Percentiles rank a stretch among this genome's conserved stretches.
phyloP scores from a whole-genome alignment of 2,888 invertebrate species.

The Oligia fasciuncula region DNA sequence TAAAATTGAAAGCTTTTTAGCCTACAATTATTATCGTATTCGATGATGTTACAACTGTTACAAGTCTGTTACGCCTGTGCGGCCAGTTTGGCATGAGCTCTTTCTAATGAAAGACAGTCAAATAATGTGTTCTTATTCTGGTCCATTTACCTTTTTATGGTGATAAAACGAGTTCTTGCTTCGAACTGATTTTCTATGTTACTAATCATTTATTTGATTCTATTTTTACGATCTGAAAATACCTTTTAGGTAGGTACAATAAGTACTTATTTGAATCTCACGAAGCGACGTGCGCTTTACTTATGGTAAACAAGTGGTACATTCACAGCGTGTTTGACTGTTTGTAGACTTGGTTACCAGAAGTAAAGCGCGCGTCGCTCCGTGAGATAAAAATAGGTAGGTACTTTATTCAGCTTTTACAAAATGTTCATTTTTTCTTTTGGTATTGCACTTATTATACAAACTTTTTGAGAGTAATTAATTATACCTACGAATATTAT shows the following conservation, averaged over 20 bases:
- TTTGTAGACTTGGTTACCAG: no score
- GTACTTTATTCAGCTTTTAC: slow-evolving; percentile 3
- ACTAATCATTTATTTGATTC: background rate
- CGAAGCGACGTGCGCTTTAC: no score
- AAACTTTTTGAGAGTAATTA: slow-evolving; percentile 7
- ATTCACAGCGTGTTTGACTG: no score
- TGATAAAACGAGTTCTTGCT: background rate
- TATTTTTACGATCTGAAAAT: slow-evolving; percentile 14
- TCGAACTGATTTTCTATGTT: background rate
- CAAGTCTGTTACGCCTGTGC: background rate
- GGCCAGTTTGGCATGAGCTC: background rate
- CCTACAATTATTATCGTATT: slow-evolving; percentile 7
- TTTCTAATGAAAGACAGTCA: background rate
- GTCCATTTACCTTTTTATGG: background rate
- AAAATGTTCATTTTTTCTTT: background rate
- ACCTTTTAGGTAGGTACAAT: background rate
- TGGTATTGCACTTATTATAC: background rate
- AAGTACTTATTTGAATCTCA: no score
- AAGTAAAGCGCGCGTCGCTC: no score
- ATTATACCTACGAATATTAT: background rate
- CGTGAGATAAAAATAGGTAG: no score
- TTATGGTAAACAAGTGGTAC: no score
- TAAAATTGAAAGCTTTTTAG: background rate
- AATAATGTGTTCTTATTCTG: background rate
- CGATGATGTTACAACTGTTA: background rate